A percentile compares a stretch with the other conserved stretches of the same genome.
Evolutionary conservation across 1,140 invertebrate genomes (phyloP).

Genomic region (Dreissena polymorpha): DNA sequence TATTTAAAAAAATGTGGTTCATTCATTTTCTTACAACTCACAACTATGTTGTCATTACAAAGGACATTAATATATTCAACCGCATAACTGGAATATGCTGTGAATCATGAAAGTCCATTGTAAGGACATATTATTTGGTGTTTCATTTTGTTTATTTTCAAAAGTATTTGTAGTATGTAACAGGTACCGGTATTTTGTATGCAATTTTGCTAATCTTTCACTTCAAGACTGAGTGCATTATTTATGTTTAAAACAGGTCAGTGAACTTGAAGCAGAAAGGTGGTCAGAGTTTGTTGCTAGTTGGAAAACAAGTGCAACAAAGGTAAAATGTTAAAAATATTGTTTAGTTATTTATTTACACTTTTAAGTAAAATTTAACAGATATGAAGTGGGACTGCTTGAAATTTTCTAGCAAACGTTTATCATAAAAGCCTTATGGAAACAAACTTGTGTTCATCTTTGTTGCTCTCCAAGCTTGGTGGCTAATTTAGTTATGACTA

Average conservation of each 20-base stretch:
- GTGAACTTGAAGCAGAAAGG: neutral
- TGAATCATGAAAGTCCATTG: neutral
- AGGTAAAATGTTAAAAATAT: neutral
- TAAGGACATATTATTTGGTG: neutral
- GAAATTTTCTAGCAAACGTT: neutral
- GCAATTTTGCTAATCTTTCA: too few species aligned
- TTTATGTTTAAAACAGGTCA: neutral
- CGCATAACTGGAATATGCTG: neutral
- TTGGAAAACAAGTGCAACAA: conserved; percentile 14
- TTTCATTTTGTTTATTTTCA: neutral
- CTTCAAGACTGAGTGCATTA: too few species aligned
- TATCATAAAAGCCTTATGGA: neutral
- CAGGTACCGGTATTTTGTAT: neutral
- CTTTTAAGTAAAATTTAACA: too few species aligned
- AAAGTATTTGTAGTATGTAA: neutral
- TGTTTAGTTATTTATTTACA: neutral
- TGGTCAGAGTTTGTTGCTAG: conserved; percentile 19
- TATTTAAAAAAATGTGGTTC: too few species aligned
- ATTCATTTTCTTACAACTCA: too few species aligned
- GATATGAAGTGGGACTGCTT: neutral
- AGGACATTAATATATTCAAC: neutral
- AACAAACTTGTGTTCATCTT: neutral
- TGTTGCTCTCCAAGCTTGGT: neutral
- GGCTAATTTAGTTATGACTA: too few species aligned
- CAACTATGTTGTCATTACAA: too few species aligned